Conservation (phyloP, 2,113 vertebrate species). For the Tachysurus fulvidraco region DNA sequence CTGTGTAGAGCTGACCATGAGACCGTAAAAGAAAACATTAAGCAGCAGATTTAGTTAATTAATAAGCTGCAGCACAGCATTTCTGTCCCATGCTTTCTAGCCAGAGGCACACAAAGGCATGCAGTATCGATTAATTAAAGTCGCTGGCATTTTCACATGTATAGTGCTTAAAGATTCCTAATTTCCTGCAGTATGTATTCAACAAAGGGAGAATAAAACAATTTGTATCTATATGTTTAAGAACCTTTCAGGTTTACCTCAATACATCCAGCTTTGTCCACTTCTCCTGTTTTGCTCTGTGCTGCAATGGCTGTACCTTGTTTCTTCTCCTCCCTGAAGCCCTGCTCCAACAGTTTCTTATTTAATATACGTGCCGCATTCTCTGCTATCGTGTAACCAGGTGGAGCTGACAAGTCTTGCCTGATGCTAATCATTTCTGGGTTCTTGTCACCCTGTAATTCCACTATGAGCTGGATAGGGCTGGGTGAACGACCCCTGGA, state of each 20-base stretch:
- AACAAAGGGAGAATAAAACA: background rate
- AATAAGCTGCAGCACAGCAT: slow-evolving; percentile 38
- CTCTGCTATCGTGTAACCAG: slow-evolving; percentile 88
- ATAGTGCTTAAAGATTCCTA: background rate
- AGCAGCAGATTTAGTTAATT: slow-evolving; percentile 31
- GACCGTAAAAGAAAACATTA: slow-evolving; percentile 6
- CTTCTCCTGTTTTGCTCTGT: slow-evolving; percentile 69
- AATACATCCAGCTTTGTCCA: slow-evolving; percentile 80
- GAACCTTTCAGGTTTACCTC: slow-evolving; percentile 77
- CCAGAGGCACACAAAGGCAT: slow-evolving; percentile 20
- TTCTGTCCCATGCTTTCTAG: slow-evolving; percentile 29
- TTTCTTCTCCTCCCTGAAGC: slow-evolving; percentile 85
- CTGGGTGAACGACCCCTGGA: slow-evolving; percentile 88
- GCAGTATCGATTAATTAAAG: slow-evolving; percentile 10
- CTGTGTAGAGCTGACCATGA: slow-evolving; percentile 17
- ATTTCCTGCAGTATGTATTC: background rate
- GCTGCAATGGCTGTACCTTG: slow-evolving; percentile 66
- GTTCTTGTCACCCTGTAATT: slow-evolving; percentile 81
- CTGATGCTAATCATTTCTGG: slow-evolving; percentile 81
- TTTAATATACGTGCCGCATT: slow-evolving; percentile 90
- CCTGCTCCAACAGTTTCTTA: slow-evolving; percentile 91
- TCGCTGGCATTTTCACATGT: background rate
- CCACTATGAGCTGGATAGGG: slow-evolving; percentile 82
- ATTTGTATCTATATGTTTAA: background rate
- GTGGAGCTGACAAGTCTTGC: slow-evolving; percentile 91